These are phyloP conservation scores for Cenopis cana DNA, from an alignment of 2,888 invertebrate species.

Conservation along the genomic window DNA sequence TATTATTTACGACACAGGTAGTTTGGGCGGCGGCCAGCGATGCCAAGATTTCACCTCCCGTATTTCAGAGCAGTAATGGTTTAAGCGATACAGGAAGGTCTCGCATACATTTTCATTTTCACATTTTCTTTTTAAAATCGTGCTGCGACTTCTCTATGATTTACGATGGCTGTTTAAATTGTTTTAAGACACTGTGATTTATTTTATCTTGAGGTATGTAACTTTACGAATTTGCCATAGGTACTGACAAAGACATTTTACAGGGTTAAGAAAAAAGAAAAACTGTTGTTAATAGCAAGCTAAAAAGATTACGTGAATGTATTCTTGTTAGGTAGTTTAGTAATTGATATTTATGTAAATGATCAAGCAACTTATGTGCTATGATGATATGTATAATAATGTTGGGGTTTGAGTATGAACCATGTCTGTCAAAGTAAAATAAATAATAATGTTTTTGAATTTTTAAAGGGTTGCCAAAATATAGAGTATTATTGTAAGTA, in stretches of 20 bases:
- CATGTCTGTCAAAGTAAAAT: no score
- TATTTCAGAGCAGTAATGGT: constrained; percentile 76
- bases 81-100: constrained; percentile 75
- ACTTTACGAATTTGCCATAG: not conserved
- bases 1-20: constrained; percentile 81
- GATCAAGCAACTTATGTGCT: no score
- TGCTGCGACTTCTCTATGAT: constrained; percentile 27
- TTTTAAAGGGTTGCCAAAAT: no score
- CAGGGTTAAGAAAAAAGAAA: no score
- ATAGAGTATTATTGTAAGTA: no score
- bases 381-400: no score
- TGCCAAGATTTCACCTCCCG: constrained; percentile 74
- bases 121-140: constrained; percentile 29
- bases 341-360: no score
- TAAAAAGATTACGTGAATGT: no score
- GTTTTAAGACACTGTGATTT: constrained; percentile 28
- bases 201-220: constrained; percentile 13
- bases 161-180: constrained; percentile 17
- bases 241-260: constrained; percentile 5
- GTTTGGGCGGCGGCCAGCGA: constrained; percentile 80
- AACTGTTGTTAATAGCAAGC: no score
- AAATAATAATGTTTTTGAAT: no score
- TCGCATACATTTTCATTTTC: constrained; percentile 47
- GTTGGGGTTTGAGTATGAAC: no score
- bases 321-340: no score